Conservation (phyloP, 2,797 vertebrate genomes). For the Paguma larvata region DNA sequence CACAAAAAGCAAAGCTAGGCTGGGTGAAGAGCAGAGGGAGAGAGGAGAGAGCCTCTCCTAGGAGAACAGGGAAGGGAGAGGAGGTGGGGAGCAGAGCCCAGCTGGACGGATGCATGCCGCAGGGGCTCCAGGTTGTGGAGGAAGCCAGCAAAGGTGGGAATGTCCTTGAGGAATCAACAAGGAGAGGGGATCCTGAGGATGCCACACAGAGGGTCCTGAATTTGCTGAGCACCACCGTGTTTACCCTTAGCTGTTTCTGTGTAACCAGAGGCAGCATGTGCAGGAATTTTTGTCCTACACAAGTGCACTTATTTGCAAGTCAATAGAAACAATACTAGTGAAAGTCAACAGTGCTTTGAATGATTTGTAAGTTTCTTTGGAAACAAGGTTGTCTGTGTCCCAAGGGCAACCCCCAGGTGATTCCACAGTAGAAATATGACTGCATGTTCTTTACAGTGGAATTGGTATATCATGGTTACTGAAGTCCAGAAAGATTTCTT, state of each 20-base stretch:
- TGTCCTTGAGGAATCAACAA: background rate
- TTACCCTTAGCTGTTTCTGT: background rate
- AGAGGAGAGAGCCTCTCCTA: background rate
- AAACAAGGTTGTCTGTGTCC: background rate
- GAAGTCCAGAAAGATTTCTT: background rate
- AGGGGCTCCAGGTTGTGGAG: background rate
- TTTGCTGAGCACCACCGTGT: background rate
- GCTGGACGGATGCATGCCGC: background rate
- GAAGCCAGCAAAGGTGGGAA: background rate
- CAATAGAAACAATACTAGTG: background rate
- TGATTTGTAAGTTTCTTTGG: slow-evolving; percentile 39
- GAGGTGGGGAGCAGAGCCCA: background rate
- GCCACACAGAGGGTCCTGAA: background rate
- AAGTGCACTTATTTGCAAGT: slow-evolving; percentile 27
- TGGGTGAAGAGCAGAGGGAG: background rate
- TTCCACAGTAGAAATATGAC: background rate
- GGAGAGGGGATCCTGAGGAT: background rate
- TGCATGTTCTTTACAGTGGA: background rate
- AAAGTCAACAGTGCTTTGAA: slow-evolving; percentile 41
- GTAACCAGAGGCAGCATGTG: background rate
- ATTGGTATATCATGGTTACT: background rate
- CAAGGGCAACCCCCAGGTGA: background rate
- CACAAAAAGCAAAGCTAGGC: background rate
- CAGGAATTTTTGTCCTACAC: slow-evolving; percentile 5
- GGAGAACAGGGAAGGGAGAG: background rate